These are phyloP conservation scores for Leguminivora glycinivorella DNA, from an alignment of 1,140 invertebrate species.

Conservation along the genomic window DNA sequence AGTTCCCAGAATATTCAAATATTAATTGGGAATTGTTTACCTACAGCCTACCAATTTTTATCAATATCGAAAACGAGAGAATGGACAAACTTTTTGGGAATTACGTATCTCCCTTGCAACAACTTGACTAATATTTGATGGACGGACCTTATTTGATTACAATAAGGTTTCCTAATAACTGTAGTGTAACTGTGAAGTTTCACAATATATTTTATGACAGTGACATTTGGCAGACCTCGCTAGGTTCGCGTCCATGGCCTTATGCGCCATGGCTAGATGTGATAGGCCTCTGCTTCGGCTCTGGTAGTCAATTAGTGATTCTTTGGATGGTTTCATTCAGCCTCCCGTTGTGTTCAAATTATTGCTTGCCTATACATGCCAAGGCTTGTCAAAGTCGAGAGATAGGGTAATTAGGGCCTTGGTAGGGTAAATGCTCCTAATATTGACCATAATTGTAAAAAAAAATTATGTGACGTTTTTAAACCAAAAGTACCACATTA, in stretches of 20 bases:
- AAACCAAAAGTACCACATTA: too few relatives aligned
- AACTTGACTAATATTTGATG: too few relatives aligned
- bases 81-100: too few relatives aligned
- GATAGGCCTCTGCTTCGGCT: slow-evolving; percentile 5
- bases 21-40: too few relatives aligned
- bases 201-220: not conserved
- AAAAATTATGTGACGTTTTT: too few relatives aligned
- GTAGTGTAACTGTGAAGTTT: too few relatives aligned
- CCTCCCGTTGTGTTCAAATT: not conserved
- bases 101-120: too few relatives aligned
- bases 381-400: not conserved
- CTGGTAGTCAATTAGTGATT: not conserved
- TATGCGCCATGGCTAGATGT: not conserved
- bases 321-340: not conserved
- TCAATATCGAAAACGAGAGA: too few relatives aligned
- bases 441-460: not conserved
- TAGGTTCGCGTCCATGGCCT: not conserved
- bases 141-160: too few relatives aligned
- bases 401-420: not conserved
- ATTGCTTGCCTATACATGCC: not conserved
- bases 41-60: too few relatives aligned
- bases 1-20: too few relatives aligned
- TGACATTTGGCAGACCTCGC: not conserved
- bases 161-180: too few relatives aligned
- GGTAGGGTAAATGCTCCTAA: not conserved